phyloP scores from a whole-genome alignment of 30 jellyfish, hydroid and myxozoan species.

The Cassiopea andromeda region DNA sequence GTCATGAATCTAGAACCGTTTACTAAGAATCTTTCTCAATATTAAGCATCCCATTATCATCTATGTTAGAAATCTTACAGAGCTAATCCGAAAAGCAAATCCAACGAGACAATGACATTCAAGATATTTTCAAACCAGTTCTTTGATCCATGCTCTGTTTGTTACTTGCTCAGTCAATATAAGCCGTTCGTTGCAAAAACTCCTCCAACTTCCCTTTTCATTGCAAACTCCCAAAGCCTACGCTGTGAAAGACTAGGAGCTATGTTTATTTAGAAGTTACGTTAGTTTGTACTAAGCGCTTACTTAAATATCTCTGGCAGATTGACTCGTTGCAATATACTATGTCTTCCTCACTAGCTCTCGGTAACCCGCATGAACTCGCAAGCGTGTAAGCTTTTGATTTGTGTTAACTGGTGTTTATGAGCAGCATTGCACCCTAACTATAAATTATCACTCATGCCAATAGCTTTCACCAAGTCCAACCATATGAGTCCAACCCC shows the following conservation, averaged over 20 bases:
- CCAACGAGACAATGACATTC: not conserved
- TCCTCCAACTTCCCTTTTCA: too few species aligned
- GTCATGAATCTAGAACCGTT: not conserved
- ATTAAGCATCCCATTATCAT: not conserved
- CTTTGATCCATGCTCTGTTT: constrained; percentile 3
- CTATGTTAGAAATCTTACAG: not conserved
- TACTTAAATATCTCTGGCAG: not conserved
- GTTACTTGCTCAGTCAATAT: not conserved
- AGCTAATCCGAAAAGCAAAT: not conserved
- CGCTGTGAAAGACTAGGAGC: not conserved
- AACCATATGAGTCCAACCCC: not conserved
- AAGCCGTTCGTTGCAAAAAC: not conserved
- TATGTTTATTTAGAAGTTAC: not conserved
- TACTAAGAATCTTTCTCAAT: not conserved
- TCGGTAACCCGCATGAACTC: constrained; percentile 39
- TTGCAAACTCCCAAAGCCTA: not conserved
- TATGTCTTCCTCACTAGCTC: not conserved
- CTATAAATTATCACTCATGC: not conserved
- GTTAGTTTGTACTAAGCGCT: too few species aligned
- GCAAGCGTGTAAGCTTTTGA: constrained; percentile 38
- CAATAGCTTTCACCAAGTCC: not conserved
- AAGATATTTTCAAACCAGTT: not conserved
- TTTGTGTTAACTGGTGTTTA: constrained; percentile 24
- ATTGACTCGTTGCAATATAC: not conserved
- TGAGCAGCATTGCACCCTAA: constrained; percentile 32